phyloP scores from a whole-genome alignment of 1,140 invertebrate genomes.

The Littorina saxatilis region DNA sequence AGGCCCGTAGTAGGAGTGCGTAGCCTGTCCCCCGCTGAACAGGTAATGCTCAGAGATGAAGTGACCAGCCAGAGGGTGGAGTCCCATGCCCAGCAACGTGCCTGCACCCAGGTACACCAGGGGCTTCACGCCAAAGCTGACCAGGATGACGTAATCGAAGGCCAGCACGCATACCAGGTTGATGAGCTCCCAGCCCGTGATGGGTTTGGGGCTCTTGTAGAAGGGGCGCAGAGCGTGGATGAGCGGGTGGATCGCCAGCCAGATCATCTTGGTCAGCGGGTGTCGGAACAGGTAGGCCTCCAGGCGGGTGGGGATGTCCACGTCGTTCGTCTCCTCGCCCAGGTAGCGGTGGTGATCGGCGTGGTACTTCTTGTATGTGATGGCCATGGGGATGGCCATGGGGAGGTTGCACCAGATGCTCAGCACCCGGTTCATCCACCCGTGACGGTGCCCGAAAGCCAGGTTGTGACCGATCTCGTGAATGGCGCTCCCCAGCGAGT shows the following conservation, averaged over 20 bases:
- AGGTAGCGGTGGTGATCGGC: slow-evolving; percentile 73
- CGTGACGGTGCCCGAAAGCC: slow-evolving; percentile 72
- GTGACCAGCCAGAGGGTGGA: slow-evolving; percentile 98
- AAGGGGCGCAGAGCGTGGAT: slow-evolving; percentile 71
- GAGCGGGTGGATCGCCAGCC: slow-evolving; percentile 70
- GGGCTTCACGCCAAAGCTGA: slow-evolving; percentile 86
- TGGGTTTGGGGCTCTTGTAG: slow-evolving; percentile 84
- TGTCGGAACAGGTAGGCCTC: slow-evolving; percentile 70
- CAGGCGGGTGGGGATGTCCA: slow-evolving; percentile 72
- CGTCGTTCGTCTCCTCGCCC: slow-evolving; percentile 71
- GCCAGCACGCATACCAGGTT: slow-evolving; percentile 91
- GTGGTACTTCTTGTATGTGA: slow-evolving; percentile 76
- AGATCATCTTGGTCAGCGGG: slow-evolving; percentile 71
- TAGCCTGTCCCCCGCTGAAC: slow-evolving; percentile 96
- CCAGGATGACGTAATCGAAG: slow-evolving; percentile 88
- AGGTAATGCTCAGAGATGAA: slow-evolving; percentile 99
- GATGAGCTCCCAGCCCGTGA: slow-evolving; percentile 86
- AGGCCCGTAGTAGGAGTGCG: slow-evolving; percentile 98
- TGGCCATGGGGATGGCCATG: slow-evolving; percentile 72
- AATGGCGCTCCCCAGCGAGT: slow-evolving; percentile 73
- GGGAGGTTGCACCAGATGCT: slow-evolving; percentile 74
- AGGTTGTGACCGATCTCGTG: slow-evolving; percentile 76
- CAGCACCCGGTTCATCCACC: slow-evolving; percentile 68
- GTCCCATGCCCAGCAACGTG: slow-evolving; percentile 93
- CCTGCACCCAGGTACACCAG: slow-evolving; percentile 91